Conservation (phyloP, 2,888 invertebrate species). For the Lamproptera curius region DNA sequence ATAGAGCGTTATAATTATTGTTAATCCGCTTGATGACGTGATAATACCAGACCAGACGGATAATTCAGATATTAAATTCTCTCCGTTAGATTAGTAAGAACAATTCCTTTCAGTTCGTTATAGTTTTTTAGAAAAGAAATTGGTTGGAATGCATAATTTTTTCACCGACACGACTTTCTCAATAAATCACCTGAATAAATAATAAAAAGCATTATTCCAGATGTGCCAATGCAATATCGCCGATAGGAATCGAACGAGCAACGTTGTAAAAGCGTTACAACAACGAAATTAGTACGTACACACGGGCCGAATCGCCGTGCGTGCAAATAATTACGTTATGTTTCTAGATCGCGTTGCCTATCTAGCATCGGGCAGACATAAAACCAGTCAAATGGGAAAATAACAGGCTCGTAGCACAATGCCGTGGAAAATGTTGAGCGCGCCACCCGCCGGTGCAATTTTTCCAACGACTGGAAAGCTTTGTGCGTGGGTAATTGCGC, state of each 20-base stretch:
- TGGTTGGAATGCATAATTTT: too few relatives aligned
- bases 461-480: conserved; percentile 66
- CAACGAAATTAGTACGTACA: conserved; percentile 14
- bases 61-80: too few relatives aligned
- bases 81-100: too few relatives aligned
- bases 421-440: conserved; percentile 62
- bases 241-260: background rate
- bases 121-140: too few relatives aligned
- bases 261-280: conserved; percentile 7
- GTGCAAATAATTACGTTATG: conserved; percentile 72
- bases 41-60: too few relatives aligned
- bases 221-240: background rate
- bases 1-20: too few relatives aligned
- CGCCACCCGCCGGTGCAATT: conserved; percentile 44
- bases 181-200: too few relatives aligned
- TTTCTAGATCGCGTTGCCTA: conserved; percentile 68
- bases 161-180: too few relatives aligned
- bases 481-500: conserved; percentile 34
- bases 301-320: conserved; percentile 43
- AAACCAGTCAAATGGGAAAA: conserved; percentile 75
- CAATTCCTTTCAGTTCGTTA: too few relatives aligned
- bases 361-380: conserved; percentile 64
- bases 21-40: too few relatives aligned
- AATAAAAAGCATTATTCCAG: too few relatives aligned
- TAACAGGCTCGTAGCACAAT: conserved; percentile 72